These are phyloP conservation scores for Caloenas nicobarica DNA, from an alignment of 2,113 vertebrate species.

Conservation along the genomic window DNA sequence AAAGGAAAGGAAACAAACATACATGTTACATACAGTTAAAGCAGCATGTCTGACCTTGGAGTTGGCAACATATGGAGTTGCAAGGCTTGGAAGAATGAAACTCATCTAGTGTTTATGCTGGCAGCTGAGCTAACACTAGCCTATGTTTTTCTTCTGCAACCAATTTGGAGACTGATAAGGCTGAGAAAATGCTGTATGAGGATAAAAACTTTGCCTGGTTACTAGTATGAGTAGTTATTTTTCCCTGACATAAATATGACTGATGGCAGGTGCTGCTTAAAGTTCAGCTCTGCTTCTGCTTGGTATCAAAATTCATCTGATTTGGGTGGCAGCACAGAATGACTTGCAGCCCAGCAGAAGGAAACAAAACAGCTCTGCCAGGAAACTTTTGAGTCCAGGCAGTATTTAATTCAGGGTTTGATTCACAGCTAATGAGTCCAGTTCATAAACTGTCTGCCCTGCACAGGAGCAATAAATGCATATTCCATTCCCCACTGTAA, in stretches of 20 bases:
- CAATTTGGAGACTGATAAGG: neutral
- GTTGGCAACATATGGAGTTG: neutral
- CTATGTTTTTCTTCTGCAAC: neutral
- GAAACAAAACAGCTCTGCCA: neutral
- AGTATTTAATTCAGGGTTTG: neutral
- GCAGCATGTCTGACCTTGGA: neutral
- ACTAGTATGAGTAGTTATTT: neutral
- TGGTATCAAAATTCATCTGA: neutral
- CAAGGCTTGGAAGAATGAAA: neutral
- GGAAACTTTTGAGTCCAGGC: neutral
- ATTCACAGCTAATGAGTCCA: neutral
- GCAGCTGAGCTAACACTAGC: neutral
- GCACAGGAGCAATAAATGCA: neutral
- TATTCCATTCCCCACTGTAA: neutral
- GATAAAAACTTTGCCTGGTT: neutral
- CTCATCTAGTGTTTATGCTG: neutral
- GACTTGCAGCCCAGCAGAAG: neutral
- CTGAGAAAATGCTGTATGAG: neutral
- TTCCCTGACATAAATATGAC: neutral
- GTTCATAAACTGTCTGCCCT: neutral
- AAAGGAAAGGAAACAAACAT: neutral
- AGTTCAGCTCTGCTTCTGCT: neutral
- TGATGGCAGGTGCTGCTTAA: neutral
- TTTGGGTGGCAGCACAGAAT: neutral
- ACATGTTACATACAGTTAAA: neutral